phyloP scores from a whole-genome alignment of 1,140 invertebrate species.

The Meloidogyne chitwoodi region DNA sequence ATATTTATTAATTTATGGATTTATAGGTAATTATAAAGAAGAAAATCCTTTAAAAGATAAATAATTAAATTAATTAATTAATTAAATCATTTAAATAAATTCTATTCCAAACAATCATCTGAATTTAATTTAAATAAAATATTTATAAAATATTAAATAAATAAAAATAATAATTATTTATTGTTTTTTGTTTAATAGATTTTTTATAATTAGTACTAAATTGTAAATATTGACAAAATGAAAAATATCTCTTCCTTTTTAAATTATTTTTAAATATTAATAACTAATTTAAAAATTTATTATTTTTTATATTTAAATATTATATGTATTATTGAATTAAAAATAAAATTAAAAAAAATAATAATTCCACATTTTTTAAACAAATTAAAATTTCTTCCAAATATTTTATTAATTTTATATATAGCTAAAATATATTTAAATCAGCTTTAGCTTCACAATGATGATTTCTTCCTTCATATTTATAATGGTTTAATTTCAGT shows the following conservation, averaged over 20 bases:
- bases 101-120: conserved; percentile 8
- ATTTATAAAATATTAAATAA: too few relatives aligned
- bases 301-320: too few relatives aligned
- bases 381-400: too few relatives aligned
- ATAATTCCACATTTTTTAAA: too few relatives aligned
- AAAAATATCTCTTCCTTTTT: conserved; percentile 6
- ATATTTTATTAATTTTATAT: too few relatives aligned
- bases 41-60: not conserved
- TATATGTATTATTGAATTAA: too few relatives aligned
- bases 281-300: too few relatives aligned
- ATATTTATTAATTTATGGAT: not conserved
- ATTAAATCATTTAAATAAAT: not conserved
- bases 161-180: not conserved
- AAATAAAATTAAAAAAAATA: too few relatives aligned
- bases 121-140: conserved; percentile 3
- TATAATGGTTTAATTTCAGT: not conserved
- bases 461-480: not conserved
- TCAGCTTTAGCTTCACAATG: not conserved
- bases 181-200: not conserved
- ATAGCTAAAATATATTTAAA: not conserved
- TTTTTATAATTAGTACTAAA: not conserved
- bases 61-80: not conserved
- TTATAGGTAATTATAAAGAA: not conserved
- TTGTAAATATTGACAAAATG: conserved; percentile 10
- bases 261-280: not conserved